Evolutionary conservation across 2,797 vertebrate species (phyloP), one percentile per base, ranked within the genome.

Genomic region (Chaetodon trifasciatus): DNA sequence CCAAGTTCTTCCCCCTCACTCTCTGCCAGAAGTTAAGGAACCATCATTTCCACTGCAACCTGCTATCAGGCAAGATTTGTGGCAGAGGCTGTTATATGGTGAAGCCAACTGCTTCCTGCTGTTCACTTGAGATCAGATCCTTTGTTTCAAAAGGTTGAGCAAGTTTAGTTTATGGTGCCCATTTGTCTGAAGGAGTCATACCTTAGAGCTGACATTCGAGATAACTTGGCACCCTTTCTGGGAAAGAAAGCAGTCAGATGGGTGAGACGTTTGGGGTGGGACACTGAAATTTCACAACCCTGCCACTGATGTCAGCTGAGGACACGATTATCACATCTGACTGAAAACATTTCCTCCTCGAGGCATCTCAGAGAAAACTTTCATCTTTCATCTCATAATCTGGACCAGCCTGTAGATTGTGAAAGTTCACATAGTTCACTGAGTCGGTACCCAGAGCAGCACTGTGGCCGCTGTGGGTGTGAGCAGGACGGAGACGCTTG

Each of bases 121-220:
- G 32, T 42, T 60, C 42, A 7, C 0, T 11, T 74, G n/a, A 8
- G 6, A 24, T 46, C 28, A 32, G 0, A 12, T n/a, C 52, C 28
- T 66, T 40, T 62, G 52, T 6, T 78, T 32, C 2, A 60, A 70
- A 52, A 58, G 23, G 28, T 15, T 40, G 5, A 47, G 74, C 35
- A 8, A 16, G 15, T 58, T 28, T 39, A 32, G 17, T 58, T 82
- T 57, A 66, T 58, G 40, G 37, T 11, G 24, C 4, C 24, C 6
- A 0, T 69, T 67, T 15, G 7, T 55, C 44, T 68, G 46, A 15
- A 11, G 35, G 47, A 32, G 46, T 65, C 23, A 60, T 17, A 42
- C 13, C 58, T 70, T 15, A 37, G 24, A 8, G 74, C 42, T 76
- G 84, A 78, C 67, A 86, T 68, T n/a, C 61, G 63, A 84, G 74